phyloP scores from a whole-genome alignment of 2,113 vertebrate genomes.

The Spizaetus ornatus region DNA sequence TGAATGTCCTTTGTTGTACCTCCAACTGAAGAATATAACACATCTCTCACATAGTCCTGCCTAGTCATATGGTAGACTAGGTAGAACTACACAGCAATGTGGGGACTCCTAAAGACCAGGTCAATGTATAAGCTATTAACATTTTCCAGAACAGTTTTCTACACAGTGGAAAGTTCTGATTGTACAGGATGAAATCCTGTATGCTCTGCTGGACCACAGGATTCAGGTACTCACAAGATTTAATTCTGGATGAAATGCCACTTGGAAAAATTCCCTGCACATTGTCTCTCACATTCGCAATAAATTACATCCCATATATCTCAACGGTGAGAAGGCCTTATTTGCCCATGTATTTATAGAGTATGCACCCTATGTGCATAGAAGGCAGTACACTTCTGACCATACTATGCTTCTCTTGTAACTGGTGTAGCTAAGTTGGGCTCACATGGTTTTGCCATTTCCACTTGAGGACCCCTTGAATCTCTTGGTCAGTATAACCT shows the following conservation, averaged over 20 bases:
- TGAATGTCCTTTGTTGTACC: not conserved
- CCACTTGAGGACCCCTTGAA: not conserved
- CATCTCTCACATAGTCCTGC: not conserved
- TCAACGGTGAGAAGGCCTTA: not conserved
- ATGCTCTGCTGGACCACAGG: not conserved
- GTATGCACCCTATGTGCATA: not conserved
- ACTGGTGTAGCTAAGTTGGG: not conserved
- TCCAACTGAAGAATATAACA: not conserved
- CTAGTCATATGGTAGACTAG: not conserved
- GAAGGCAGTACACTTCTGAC: not conserved
- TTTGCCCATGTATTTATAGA: not conserved
- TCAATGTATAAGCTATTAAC: not conserved
- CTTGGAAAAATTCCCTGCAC: not conserved
- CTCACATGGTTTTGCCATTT: not conserved
- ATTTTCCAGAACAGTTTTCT: not conserved
- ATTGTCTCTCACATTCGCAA: not conserved
- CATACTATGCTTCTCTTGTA: accelerated
- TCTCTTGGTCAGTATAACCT: not conserved
- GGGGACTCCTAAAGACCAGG: not conserved
- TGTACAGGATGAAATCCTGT: not conserved
- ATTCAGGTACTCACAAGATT: not conserved
- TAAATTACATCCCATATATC: not conserved
- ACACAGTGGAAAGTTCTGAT: not conserved
- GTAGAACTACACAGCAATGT: not conserved
- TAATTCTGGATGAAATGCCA: accelerated